These are phyloP conservation scores for Tromatobia lineatoria DNA, from an alignment of 2,888 invertebrate species.

Conservation along the genomic window DNA sequence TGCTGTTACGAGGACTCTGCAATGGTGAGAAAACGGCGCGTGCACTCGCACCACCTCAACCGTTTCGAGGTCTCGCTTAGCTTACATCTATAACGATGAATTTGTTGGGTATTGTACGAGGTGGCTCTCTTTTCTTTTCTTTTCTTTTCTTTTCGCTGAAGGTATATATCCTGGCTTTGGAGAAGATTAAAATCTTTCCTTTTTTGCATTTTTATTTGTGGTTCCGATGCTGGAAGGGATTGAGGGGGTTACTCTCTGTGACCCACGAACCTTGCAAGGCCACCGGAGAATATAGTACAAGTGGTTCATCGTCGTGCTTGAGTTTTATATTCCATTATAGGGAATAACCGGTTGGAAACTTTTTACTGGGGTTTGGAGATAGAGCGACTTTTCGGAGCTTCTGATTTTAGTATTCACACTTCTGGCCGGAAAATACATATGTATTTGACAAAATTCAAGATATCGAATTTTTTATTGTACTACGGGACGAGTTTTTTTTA, in stretches of 20 bases:
- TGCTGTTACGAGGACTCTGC: background rate
- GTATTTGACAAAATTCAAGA: no score
- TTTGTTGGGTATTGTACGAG: background rate
- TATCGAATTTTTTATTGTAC: no score
- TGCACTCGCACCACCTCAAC: conserved; percentile 60
- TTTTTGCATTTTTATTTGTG: background rate
- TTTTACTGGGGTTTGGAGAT: no score
- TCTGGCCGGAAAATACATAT: no score
- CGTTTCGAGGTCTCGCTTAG: conserved; percentile 58
- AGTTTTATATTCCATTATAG: no score
- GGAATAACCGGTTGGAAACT: no score
- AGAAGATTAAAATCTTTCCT: background rate
- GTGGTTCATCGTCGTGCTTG: no score
- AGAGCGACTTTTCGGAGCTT: no score
- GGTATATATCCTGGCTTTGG: background rate
- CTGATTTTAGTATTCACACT: no score
- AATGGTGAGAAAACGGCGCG: conserved; percentile 65
- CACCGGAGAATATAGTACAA: conserved; percentile 60
- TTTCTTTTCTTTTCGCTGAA: background rate
- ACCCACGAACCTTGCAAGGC: conserved; percentile 62
- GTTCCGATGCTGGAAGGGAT: background rate
- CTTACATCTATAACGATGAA: conserved; percentile 40
- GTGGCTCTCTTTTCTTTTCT: background rate
- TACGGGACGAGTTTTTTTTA: no score
- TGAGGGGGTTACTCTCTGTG: background rate